Evolutionary conservation across 2,797 vertebrate species (phyloP), one percentile per base, ranked within the genome.

Genomic region (Gallinago solitaria): DNA sequence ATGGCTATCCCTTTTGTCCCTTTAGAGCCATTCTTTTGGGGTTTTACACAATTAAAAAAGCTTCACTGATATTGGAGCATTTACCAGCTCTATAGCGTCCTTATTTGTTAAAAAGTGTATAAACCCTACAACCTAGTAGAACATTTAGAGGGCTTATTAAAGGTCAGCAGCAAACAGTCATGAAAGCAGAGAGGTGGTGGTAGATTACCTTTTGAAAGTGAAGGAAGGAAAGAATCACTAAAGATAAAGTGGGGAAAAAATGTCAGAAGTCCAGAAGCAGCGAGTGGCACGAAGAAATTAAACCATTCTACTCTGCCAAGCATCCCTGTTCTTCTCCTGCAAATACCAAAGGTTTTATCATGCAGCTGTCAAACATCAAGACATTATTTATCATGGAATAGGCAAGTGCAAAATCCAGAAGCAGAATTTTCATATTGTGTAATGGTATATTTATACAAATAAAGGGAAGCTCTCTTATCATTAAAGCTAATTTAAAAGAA

Each of bases 311-410:
- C 20, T 21, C 83, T 88, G 73, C 80, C 80, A 88, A 83, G 57
- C 39, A 69, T n/a, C 35, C 50, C 85, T 20, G 5, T 70, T 77
- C 67, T 77, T 81, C 69, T 57, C 33, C 51, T 73, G 80, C 57
- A 89, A 95, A 89, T 81, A 84, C 63, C 87, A 95, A 91, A 63
- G 75, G 54, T 94, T 95, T 93, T 86, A 83, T 82, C 80, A 82
- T 10, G 35, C 70, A 95, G 83, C 50, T 92, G 63, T 93, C 89
- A 97, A 87, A 89, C 47, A 89, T 43, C 78, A 88, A 67, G 83
- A 79, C 51, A 27, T 9, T 77, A 80, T 82, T 96, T 68, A 82
- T 33, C 56, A 33, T 18, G 59, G 51, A 84, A 78, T 7, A 87
- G 68, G 35, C 27, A 78, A 81, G 24, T 27, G 25, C 51, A 93